Base-by-base conservation (phyloP, 2,888 invertebrate genomes). In the Sycophila texana region DNA sequence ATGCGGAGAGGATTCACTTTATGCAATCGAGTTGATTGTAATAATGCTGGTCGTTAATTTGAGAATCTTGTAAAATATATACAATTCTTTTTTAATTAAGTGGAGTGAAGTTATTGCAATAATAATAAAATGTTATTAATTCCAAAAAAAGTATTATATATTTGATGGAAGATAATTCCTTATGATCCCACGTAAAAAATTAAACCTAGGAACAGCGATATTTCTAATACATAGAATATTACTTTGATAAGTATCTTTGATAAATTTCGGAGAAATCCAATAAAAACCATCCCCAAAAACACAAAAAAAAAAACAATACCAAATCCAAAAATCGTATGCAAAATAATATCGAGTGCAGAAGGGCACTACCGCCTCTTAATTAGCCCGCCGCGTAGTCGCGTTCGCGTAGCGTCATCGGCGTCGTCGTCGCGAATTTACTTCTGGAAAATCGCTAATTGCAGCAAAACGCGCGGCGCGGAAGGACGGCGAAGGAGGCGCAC, bases 361-460 rank as follows among this genome's bases (percentile, higher is more conserved):
- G 49, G 30, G 51, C 63, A 78, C 74, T 68, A 78, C 53, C 63
- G 67, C 68, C 74, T 78, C 71, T 68, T 78, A 78, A 78, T 78
- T 78, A 78, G 53, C 26, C 14, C 39, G 16, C 22, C 0, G 55
- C 61, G 26, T 73, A 77, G 72, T 61, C 53, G 3, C 58, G 30
- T 73, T 78, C 73, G 67, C 68, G 67, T 73, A 78, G 26, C 47
- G n/a, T 18, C 55, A 26, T n/a, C 65, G 20, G 39, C 26, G 51
- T 26, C 20, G 60, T 53, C 20, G 14, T 49, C 51, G 53, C 58
- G 39, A n/a, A 70, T 79, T 79, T 79, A 77, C 79, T 79, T 81
- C 63, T 65, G 77, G 3, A 73, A 71, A 71, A 76, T 77, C 70
- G 51, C 80, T 81, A 81, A 81, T 81, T 81, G 74, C 71, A 74